Base-by-base conservation (phyloP, 1,140 invertebrate species). In the Euwallacea fornicatus region DNA sequence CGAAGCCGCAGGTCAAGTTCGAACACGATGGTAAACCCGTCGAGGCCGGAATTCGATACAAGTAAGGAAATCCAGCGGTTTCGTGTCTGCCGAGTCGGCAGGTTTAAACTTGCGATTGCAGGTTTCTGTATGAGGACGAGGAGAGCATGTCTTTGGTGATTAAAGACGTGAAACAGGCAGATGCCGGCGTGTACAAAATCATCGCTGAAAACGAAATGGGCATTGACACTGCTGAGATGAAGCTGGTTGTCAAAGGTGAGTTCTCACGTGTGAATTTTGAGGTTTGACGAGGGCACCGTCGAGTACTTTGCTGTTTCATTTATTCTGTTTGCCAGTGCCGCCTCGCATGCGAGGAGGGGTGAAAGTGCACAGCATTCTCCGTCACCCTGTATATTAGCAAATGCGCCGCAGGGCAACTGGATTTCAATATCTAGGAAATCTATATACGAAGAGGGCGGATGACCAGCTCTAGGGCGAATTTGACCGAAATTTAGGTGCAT, bases 1-100 rank as follows among this genome's bases (percentile, higher is more conserved):
- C 97, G 7, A 94, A 95, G 80, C 97, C 97, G 9, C 89, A 91
- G 60, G 90, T 99, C 46, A 90, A 90, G 46, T 98, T 95, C 91
- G 90, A 88, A 46, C 93, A 96, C 78, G 90, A 95, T 73, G 93
- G 92, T 0, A 86, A 93, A 78, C 88, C 94, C 75, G 86, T 98
- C 13, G 85, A 92, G 74, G 86, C 92, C 9, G 90, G 92, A 69
- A 90, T 90, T 2, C 89, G 91, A 74, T 90, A 93, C 76, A 94
- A 95, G 83, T 88, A 83, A 83, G 82, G 9, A 10, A 2, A 6
- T 50, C 6, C 13, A 2, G 46, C 2, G 6, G 1, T 33, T 33
- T 33, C 21, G 4, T 33, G 13, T 6, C 9, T 50, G 46, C 46
- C 46, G 6, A 50, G 9, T 50, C 21, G 4, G 21, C 4, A 33